Evolutionary conservation across 2,888 invertebrate genomes (phyloP), one percentile per base, ranked within the genome.

Genomic region (Drosophila antonietae): DNA sequence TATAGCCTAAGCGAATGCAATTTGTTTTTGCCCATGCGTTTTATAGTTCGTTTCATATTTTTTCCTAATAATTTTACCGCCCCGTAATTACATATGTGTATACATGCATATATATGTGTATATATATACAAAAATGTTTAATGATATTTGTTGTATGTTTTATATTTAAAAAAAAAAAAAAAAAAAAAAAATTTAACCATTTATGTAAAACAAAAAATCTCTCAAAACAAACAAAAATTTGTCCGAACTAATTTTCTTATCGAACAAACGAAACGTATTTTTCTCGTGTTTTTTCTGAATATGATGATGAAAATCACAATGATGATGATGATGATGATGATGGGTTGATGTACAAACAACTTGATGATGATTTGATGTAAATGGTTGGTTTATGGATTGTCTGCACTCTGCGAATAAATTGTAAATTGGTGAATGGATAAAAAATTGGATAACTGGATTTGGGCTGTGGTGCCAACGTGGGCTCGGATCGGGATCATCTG

Each of bases 261-360:
- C 93, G 93, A 93, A 93, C 91, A 93, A 92, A 91, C 93, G 93
- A 93, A 92, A 93, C 93, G 93, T 93, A 93, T 93, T 93, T 93
- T 93, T 93, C 93, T 93, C 93, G 93, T 93, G 93, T 93, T 93
- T 92, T 92, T 92, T 92, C 92, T 91, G 92, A 92, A 91, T 91
- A 92, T 92, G 92, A 91, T 92, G 92, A 90, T 92, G 94, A 94
- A 88, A 79, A 92, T 90, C 81, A 92, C 83, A 81, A 92, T 90
- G 88, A 91, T 92, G 92, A 90, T 91, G 86, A 23, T 23, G 23
- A 28, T 28, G 28, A 81, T 88, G 87, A 80, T 91, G 87, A 81
- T 81, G 81, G 83, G 81, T 88, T 86, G 88, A 84, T 86, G 90
- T 80, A 82, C 88, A 66, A 71, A 79, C 87, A 88, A 90, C 90